A percentile compares a stretch with the other conserved stretches of the same genome.
phyloP scores from a whole-genome alignment of 1,140 invertebrate species.

The Anadara kagoshimensis region DNA sequence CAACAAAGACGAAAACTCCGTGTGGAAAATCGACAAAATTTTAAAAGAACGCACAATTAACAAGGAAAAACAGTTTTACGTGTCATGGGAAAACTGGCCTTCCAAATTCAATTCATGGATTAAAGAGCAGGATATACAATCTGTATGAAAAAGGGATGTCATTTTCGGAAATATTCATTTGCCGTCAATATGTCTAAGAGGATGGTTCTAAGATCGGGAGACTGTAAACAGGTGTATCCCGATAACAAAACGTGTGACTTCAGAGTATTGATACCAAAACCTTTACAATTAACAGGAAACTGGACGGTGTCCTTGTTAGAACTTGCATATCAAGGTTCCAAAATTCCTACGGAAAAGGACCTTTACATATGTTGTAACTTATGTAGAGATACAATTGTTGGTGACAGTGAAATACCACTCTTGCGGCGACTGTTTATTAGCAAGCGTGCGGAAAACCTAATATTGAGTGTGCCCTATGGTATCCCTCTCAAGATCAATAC shows the following conservation, averaged over 20 bases:
- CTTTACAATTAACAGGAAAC: slow-evolving; percentile 1
- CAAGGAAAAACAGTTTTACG: slow-evolving; percentile 1
- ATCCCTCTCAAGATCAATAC: slow-evolving; percentile 11
- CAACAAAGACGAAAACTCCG: slow-evolving; percentile 12
- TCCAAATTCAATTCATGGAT: slow-evolving; percentile 27
- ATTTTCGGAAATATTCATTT: not conserved
- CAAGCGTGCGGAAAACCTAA: not conserved
- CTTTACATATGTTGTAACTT: no score
- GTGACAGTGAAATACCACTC: slow-evolving; percentile 17
- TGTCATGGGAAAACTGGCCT: slow-evolving; percentile 21
- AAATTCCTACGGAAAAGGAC: no score
- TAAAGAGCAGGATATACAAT: not conserved
- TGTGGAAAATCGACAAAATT: slow-evolving; percentile 23
- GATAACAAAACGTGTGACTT: slow-evolving; percentile 15
- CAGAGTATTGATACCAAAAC: slow-evolving; percentile 12
- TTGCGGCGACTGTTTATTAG: slow-evolving; percentile 5
- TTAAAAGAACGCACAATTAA: slow-evolving; percentile 2
- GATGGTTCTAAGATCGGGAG: slow-evolving; percentile 11
- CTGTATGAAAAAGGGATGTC: no score
- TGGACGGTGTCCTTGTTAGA: slow-evolving; percentile 6
- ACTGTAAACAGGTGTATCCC: not conserved
- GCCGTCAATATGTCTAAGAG: slow-evolving; percentile 11
- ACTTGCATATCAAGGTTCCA: no score
- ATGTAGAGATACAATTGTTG: slow-evolving; percentile 11
- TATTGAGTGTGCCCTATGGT: not conserved